Evolutionary conservation across 1,140 invertebrate genomes (phyloP).

Genomic region (Apis mellifera): DNA sequence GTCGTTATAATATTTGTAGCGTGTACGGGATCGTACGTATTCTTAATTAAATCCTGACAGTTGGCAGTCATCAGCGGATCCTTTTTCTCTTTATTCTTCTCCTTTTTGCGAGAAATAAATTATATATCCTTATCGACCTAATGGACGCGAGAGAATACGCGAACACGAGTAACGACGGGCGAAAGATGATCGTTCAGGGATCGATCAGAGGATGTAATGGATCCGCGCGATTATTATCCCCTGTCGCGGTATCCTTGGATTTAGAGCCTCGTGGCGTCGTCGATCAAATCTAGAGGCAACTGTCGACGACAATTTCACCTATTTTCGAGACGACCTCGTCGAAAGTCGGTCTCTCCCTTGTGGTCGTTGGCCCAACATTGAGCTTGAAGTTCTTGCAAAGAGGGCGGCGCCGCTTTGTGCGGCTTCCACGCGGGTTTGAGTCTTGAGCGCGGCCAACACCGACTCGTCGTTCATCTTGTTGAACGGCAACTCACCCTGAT

Average conservation of each 20-base stretch:
- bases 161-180: slow-evolving; percentile 56
- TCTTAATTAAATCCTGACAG: slow-evolving; percentile 46
- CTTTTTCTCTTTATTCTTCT: neutral
- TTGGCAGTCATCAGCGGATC: slow-evolving; percentile 58
- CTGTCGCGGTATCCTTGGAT: slow-evolving; percentile 44
- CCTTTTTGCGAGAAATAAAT: slow-evolving; percentile 66
- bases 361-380: slow-evolving; percentile 85
- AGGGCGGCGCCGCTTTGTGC: slow-evolving; percentile 84
- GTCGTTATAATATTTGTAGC: slow-evolving; percentile 59
- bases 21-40: slow-evolving; percentile 53
- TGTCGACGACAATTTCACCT: slow-evolving; percentile 76
- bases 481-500: slow-evolving; percentile 93
- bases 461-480: slow-evolving; percentile 90
- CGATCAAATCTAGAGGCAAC: slow-evolving; percentile 67
- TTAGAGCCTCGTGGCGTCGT: slow-evolving; percentile 53
- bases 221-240: slow-evolving; percentile 38
- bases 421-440: slow-evolving; percentile 85
- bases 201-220: too few species aligned
- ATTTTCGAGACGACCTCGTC: slow-evolving; percentile 79
- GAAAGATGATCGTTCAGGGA: neutral
- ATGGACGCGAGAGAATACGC: slow-evolving; percentile 63
- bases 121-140: slow-evolving; percentile 64
- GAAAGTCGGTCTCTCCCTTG: slow-evolving; percentile 86
- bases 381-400: slow-evolving; percentile 83
- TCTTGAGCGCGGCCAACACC: slow-evolving; percentile 87